Evolutionary conservation across 2,888 invertebrate genomes (phyloP), one percentile per base, ranked within the genome.

Genomic region (Nomada ferruginata): DNA sequence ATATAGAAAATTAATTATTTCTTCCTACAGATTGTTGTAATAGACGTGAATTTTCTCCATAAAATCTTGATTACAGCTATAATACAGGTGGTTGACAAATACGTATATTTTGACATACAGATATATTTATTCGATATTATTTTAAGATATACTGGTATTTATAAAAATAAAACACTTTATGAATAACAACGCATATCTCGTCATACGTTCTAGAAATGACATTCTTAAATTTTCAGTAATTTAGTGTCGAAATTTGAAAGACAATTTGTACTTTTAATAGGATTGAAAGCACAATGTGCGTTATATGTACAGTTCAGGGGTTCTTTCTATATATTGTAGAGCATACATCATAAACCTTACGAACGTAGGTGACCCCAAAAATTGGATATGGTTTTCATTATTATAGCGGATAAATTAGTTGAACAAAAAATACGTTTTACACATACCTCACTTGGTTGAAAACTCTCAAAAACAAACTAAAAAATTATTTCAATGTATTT

Each of bases 131-230:
- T 55, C 36, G 15, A 50, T 55, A 69, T 50, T 63, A 29, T 59
- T 64, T 73, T 61, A 63, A 76, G 50, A 82, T 84, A 85, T 59
- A 74, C 64, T 42, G 50, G 47, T 72, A 42, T 47, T 80, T 86
- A 85, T 53, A 85, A 86, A 83, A 87, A 86, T 85, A 85, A 85
- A 79, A 78, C 42, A 60, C 61, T 82, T 76, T 76, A 74, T 72
- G 64, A 76, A 72, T 78, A 84, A 63, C 73, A 65, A 61, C 36
- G 63, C 77, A 81, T 60, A 68, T 72, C 55, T 55, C 23, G 53
- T 57, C 9, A 47, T 53, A 57, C 26, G 59, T 75, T 82, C 29
- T 59, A 59, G 47, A 79, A 83, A 72, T 42, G 53, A 72, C 72
- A 68, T 26, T 55, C 69, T 66, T 50, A 61, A 73, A 79, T 63